A percentile compares a stretch with the other conserved stretches of the same genome.
These are phyloP conservation scores for Corydoras sp. DNA, from an alignment of 2,113 vertebrate genomes.

Conservation along the genomic window DNA sequence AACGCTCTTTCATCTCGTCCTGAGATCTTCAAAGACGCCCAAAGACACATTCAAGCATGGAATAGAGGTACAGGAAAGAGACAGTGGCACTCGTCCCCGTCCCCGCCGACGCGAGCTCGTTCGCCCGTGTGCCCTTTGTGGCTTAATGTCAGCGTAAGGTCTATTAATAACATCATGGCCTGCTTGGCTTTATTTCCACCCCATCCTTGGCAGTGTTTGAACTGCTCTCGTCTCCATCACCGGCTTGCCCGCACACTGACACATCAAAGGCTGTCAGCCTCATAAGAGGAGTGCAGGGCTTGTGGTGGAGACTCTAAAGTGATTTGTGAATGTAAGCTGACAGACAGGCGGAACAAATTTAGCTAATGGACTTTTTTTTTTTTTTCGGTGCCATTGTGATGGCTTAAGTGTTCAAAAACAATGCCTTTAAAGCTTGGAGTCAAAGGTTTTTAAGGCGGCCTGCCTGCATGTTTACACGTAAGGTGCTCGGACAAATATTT, in stretches of 20 bases:
- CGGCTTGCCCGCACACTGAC: conserved; percentile 33
- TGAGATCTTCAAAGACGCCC: conserved; percentile 62
- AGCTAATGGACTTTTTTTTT: conserved; percentile 42
- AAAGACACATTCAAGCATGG: conserved; percentile 25
- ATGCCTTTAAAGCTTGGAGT: background rate
- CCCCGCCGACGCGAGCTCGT: no score
- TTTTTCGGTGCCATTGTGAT: conserved; percentile 33
- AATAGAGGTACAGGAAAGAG: conserved; percentile 16
- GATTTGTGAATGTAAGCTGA: conserved; percentile 45
- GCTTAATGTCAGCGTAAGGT: no score
- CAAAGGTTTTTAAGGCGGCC: no score
- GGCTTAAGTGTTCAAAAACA: conserved; percentile 31
- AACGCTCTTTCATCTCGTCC: conserved; percentile 60
- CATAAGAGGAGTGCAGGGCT: conserved; percentile 39
- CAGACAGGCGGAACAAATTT: conserved; percentile 45
- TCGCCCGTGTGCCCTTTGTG: no score
- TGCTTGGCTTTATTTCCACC: conserved; percentile 18
- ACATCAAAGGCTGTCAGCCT: conserved; percentile 37
- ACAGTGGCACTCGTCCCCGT: conserved; percentile 9
- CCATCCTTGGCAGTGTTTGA: conserved; percentile 16
- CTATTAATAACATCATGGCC: conserved; percentile 38
- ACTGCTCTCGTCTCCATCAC: conserved; percentile 42
- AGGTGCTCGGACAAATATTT: no score
- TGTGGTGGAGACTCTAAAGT: conserved; percentile 29
- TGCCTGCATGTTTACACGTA: no score